Conservation (phyloP, 2,113 vertebrate species). For the Gobius niger region DNA sequence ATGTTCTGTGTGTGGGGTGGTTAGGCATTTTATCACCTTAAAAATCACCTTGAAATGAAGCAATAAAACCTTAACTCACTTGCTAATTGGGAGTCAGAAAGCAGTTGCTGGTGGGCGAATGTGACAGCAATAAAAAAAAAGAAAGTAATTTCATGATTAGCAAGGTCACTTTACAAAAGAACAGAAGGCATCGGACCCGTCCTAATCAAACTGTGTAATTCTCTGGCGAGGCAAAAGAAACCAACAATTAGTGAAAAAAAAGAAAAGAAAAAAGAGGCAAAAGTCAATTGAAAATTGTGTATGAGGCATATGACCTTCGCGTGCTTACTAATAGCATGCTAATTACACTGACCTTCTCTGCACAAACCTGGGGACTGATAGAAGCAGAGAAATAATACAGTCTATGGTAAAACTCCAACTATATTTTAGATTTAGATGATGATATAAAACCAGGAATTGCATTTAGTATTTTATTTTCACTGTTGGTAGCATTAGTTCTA, state of each 20-base stretch:
- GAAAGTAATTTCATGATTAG: slow-evolving; percentile 6
- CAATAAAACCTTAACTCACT: slow-evolving; percentile 5
- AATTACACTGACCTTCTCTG: slow-evolving; percentile 47
- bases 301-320: not conserved
- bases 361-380: slow-evolving; percentile 3
- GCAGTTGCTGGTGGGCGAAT: slow-evolving; percentile 1
- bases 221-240: slow-evolving; percentile 7
- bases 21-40: not conserved
- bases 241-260: not conserved
- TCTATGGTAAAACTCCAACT: not conserved
- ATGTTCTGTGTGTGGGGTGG: not conserved
- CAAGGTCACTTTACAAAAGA: slow-evolving; percentile 1
- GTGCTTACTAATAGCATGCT: slow-evolving; percentile 34
- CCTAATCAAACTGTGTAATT: slow-evolving; percentile 1
- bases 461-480: too few relatives aligned
- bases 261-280: too few relatives aligned
- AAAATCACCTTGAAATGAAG: not conserved
- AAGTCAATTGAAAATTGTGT: slow-evolving; percentile 1
- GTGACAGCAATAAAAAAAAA: slow-evolving; percentile 3
- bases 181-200: not conserved
- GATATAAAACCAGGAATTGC: not conserved
- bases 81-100: not conserved
- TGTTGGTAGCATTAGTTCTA: too few relatives aligned
- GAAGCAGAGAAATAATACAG: not conserved
- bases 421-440: not conserved